Evolutionary conservation across 2,113 vertebrate genomes (phyloP), one percentile per base, ranked within the genome.

Genomic region (Electrona antarctica): DNA sequence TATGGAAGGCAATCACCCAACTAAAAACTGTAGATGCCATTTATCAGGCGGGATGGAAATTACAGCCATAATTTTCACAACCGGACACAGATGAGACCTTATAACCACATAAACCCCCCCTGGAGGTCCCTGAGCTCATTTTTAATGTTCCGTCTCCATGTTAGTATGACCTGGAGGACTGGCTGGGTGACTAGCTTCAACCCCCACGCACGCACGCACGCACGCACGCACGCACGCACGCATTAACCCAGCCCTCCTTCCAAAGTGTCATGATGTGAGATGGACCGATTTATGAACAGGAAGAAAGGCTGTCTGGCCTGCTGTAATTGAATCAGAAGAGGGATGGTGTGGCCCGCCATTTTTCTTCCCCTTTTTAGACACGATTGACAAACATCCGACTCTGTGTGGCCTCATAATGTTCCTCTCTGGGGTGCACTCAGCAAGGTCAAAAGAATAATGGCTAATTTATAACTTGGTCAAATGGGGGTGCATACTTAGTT

Each of bases 21-120:
- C 93, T 92, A 91, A 93, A 92, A 94, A 87, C 64, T 51, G 56
- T 64, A 76, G 33, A 92, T 90, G 81, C 84, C 92, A 86, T 91
- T 92, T 92, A 93, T 96, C 94, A 94, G 83, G 77, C 81, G 78
- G 82, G 90, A 90, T 80, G 76, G 91, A 95, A 95, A 95, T 95
- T 93, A 93, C 92, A 95, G 74, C 79, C 83, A 92, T 95, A 92
- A 93, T 94, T 95, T 94, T 92, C 88, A 83, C 84, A 54, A 82
- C 85, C 57, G 65, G 90, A 71, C 74, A 90, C 82, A 92, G 91
- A 93, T 91, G 67, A 94, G 78, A 72, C 79, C 49, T 81, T 83
- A 92, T 92, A 90, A 74, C 64, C 73, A 93, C 93, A 93, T 50
- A 90, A 85, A 87, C 92, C 90, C 78, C 71, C 77, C 77, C 73